Evolutionary conservation across 2,888 invertebrate genomes (phyloP).

Genomic region (Drosophila pseudotakahashii): DNA sequence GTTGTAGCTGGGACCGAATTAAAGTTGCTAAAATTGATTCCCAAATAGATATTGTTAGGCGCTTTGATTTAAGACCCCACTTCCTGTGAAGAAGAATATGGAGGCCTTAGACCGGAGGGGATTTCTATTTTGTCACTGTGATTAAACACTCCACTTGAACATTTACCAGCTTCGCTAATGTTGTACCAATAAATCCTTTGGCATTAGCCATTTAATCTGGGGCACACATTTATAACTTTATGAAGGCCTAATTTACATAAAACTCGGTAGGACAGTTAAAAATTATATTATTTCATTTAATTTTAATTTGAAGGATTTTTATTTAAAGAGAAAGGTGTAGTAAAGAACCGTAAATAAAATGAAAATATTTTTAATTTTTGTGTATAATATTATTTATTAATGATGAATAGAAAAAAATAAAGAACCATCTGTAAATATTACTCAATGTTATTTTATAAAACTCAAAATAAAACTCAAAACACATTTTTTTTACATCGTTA

Average conservation of each 20-base stretch:
- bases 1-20: neutral
- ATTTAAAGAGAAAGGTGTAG: too few species aligned
- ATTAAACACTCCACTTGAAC: neutral
- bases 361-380: too few species aligned
- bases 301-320: too few species aligned
- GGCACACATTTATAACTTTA: neutral
- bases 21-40: slow-evolving; percentile 18
- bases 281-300: too few species aligned
- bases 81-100: slow-evolving; percentile 5
- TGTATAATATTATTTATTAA: too few species aligned
- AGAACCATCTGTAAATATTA: too few species aligned
- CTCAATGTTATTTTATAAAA: too few species aligned
- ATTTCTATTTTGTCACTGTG: slow-evolving; percentile 3
- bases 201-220: slow-evolving; percentile 1
- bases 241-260: neutral
- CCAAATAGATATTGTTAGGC: slow-evolving; percentile 14
- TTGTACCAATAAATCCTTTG: neutral
- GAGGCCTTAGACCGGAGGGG: neutral
- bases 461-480: too few species aligned
- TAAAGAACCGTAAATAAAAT: too few species aligned
- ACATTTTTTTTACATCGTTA: too few species aligned
- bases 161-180: neutral
- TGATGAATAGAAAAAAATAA: too few species aligned
- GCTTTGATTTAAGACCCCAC: slow-evolving; percentile 17
- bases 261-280: neutral